Conservation (phyloP, 2,888 invertebrate species). For the Tridacna crocea region DNA sequence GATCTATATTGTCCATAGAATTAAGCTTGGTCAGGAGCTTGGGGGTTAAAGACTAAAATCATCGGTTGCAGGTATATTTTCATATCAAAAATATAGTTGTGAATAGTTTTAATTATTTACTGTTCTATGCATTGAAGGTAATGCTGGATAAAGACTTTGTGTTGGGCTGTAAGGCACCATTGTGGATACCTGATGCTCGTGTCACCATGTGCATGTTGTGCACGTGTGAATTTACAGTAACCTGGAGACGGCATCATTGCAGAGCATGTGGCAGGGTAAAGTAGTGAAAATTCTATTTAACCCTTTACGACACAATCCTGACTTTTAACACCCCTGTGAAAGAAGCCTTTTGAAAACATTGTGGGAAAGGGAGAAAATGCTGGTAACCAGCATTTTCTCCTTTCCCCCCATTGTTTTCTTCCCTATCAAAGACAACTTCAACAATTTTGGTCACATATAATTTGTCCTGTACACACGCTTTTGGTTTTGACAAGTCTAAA, state of each 20-base stretch:
- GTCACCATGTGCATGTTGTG: conserved; percentile 89
- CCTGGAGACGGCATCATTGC: conserved; percentile 89
- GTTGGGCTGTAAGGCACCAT: conserved; percentile 85
- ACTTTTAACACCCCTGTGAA: not conserved
- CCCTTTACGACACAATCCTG: not conserved
- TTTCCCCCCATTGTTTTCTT: no score
- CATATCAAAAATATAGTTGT: no score
- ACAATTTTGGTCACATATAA: no score
- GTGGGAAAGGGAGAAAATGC: not conserved
- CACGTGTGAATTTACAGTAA: conserved; percentile 87
- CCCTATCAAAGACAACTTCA: no score
- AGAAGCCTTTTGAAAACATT: not conserved
- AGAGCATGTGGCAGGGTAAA: conserved; percentile 88
- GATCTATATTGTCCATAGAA: no score
- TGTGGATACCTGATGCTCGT: conserved; percentile 87
- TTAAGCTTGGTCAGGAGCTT: no score
- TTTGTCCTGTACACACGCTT: no score
- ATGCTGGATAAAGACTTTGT: conserved; percentile 78
- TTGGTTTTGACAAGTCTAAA: no score
- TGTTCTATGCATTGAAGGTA: conserved; percentile 47
- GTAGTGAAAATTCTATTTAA: not conserved
- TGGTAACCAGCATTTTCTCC: not conserved
- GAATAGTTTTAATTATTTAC: no score
- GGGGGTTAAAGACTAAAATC: no score
- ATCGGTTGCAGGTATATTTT: no score